A percentile compares a stretch with the other conserved stretches of the same genome.
Conservation (phyloP, 2,797 vertebrate species). For the Artibeus jamaicensis region DNA sequence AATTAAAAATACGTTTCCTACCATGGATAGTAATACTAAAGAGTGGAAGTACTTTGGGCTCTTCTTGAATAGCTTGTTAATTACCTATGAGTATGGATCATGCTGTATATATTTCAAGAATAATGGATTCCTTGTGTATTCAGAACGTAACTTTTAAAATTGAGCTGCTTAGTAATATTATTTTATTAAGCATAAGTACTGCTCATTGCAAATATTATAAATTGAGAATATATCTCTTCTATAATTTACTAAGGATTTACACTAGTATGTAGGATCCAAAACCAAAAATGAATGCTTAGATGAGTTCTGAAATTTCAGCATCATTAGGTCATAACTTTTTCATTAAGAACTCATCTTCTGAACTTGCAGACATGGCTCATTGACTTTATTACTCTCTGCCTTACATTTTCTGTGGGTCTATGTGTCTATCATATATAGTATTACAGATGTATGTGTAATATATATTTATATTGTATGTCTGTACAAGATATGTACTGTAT, state of each 20-base stretch:
- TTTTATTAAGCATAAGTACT: not conserved
- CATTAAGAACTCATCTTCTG: not conserved
- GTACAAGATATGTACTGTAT: not conserved
- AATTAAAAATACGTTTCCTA: not conserved
- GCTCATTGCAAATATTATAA: not conserved
- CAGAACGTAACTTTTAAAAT: not conserved
- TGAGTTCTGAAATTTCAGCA: not conserved
- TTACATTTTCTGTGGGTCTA: not conserved
- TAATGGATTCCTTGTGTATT: not conserved
- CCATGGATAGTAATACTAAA: not conserved
- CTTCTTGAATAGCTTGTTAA: not conserved
- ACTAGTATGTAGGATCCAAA: not conserved
- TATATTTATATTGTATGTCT: not conserved
- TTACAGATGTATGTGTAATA: not conserved
- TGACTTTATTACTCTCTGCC: not conserved
- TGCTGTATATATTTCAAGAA: not conserved
- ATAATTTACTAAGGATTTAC: not conserved
- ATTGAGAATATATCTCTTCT: not conserved
- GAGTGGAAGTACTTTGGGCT: not conserved
- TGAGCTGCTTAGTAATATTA: not conserved
- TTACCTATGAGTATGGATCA: not conserved
- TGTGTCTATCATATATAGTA: not conserved
- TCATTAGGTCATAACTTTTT: not conserved
- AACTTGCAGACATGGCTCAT: not conserved
- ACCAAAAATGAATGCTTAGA: not conserved